Percentiles rank a stretch among this genome's conserved stretches.
Evolutionary conservation across 2,113 vertebrate species (phyloP).

Genomic region (Sapajus apella): DNA sequence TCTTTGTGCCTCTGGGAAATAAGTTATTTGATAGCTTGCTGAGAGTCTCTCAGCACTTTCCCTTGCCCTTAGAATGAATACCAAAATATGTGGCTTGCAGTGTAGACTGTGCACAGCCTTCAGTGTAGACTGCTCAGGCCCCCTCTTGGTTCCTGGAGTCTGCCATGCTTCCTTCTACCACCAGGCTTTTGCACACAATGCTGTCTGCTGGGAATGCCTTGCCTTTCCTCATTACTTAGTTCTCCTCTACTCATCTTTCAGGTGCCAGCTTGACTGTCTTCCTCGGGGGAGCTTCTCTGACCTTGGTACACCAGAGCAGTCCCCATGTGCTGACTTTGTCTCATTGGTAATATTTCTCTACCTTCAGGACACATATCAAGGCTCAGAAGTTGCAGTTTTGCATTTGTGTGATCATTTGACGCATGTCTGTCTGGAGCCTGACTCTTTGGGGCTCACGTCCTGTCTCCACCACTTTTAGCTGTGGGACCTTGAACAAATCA

Average conservation of each 20-base stretch:
- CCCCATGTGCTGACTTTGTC: neutral
- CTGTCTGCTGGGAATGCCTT: neutral
- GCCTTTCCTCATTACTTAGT: neutral
- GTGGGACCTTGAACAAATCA: neutral
- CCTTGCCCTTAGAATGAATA: neutral
- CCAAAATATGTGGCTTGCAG: neutral
- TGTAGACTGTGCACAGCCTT: neutral
- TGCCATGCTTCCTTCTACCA: neutral
- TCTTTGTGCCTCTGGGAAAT: neutral
- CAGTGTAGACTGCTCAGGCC: neutral
- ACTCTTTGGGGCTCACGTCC: neutral
- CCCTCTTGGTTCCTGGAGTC: neutral
- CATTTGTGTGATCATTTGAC: neutral
- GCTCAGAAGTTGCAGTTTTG: neutral
- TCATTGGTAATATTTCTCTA: neutral
- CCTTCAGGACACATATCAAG: rapidly evolving
- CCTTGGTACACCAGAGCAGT: too few species aligned
- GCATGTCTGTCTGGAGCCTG: neutral
- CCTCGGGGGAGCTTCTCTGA: too few species aligned
- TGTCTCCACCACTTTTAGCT: neutral
- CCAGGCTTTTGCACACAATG: neutral
- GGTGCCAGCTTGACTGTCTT: neutral
- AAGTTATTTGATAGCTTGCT: neutral
- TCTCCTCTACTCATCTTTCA: neutral
- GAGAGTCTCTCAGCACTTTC: neutral